Conservation (phyloP, 2,797 vertebrate genomes). For the Argyrosomus regius region DNA sequence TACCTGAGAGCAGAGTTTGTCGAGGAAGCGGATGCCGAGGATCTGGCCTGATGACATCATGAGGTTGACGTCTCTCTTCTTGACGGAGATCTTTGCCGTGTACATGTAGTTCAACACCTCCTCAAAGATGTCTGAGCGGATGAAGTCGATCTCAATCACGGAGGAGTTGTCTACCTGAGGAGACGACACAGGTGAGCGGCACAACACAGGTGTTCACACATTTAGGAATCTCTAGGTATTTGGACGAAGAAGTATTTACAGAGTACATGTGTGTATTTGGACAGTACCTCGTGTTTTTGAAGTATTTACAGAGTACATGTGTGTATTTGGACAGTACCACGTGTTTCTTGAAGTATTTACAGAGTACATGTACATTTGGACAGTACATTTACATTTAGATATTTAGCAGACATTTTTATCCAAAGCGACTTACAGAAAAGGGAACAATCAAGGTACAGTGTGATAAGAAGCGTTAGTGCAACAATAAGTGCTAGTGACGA, state of each 20-base stretch:
- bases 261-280: too few species aligned
- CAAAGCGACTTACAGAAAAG: too few species aligned
- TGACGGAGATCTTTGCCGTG: conserved; percentile 96
- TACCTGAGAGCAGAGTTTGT: conserved; percentile 95
- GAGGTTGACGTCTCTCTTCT: conserved; percentile 96
- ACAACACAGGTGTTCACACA: not conserved
- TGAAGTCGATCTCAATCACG: conserved; percentile 99
- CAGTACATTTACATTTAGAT: too few species aligned
- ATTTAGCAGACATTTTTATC: too few species aligned
- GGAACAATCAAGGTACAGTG: too few species aligned
- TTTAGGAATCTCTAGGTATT: too few species aligned
- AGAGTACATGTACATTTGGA: too few species aligned
- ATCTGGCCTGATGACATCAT: conserved; percentile 99
- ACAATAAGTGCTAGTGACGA: too few species aligned
- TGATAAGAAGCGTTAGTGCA: too few species aligned
- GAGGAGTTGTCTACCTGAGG: conserved; percentile 93
- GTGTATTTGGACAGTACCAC: too few species aligned
- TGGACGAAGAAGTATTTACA: too few species aligned
- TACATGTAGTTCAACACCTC: conserved; percentile 99
- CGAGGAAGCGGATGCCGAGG: conserved; percentile 95
- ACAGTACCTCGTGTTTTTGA: not conserved
- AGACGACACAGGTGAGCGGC: conserved; percentile 4
- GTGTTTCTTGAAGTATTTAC: too few species aligned
- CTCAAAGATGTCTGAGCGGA: conserved; percentile 97
- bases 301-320: not conserved